phyloP scores from a whole-genome alignment of 2,113 vertebrate genomes.

The Taxidea taxus region DNA sequence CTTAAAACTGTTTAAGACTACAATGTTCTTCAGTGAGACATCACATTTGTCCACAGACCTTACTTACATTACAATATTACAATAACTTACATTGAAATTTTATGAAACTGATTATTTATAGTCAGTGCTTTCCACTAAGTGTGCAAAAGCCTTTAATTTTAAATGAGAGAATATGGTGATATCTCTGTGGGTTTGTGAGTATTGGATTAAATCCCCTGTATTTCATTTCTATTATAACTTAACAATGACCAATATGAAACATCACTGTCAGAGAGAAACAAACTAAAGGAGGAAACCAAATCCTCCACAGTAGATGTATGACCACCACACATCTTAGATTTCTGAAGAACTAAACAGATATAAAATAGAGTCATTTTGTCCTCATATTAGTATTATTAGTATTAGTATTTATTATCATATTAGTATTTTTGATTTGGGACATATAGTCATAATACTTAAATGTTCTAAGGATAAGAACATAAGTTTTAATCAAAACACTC shows the following conservation, averaged over 20 bases:
- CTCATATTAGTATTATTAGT: background rate
- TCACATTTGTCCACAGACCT: background rate
- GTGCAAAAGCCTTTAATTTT: background rate
- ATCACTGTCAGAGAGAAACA: background rate
- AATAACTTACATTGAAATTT: background rate
- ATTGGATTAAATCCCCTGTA: background rate
- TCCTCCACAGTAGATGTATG: background rate
- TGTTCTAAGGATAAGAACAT: background rate
- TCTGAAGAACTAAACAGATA: background rate
- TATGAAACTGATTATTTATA: background rate
- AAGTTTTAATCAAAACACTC: background rate
- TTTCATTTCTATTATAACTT: background rate
- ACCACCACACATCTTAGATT: background rate
- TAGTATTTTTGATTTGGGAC: background rate
- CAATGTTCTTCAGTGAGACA: background rate
- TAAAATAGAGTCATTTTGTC: background rate
- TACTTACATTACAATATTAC: no score
- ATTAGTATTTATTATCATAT: background rate
- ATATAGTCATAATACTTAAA: background rate
- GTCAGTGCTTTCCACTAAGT: background rate
- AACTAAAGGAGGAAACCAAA: background rate
- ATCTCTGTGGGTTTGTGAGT: background rate
- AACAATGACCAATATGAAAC: background rate
- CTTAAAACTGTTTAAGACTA: background rate
- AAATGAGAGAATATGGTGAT: background rate